phyloP scores from a whole-genome alignment of 2,888 invertebrate genomes.

The Icerya purchasi region DNA sequence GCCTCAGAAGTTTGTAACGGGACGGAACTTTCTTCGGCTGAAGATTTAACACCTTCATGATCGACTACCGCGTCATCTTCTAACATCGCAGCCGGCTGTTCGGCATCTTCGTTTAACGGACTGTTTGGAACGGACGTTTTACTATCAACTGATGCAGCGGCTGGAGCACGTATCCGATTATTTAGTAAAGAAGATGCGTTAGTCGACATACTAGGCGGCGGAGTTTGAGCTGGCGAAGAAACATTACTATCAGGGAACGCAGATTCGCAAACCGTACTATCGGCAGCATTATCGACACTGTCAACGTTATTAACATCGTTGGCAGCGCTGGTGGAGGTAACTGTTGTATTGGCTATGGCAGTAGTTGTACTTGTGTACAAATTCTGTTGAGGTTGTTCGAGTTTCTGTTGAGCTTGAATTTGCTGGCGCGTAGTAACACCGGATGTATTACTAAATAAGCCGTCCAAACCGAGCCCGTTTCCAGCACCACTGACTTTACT shows the following conservation, averaged over 20 bases:
- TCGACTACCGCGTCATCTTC: too few species aligned
- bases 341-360: conserved; percentile 20
- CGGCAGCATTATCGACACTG: conserved; percentile 9
- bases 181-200: neutral
- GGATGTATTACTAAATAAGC: conserved; percentile 30
- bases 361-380: conserved; percentile 14
- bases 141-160: neutral
- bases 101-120: neutral
- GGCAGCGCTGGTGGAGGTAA: conserved; percentile 19
- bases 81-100: too few species aligned
- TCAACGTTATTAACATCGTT: conserved; percentile 19
- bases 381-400: conserved; percentile 18
- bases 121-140: neutral
- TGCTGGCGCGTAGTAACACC: conserved; percentile 53
- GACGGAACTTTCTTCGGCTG: too few species aligned
- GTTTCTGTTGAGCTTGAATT: conserved; percentile 19
- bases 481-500: conserved; percentile 29
- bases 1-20: too few species aligned
- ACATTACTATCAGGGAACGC: conserved; percentile 1
- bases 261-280: conserved; percentile 13
- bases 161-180: neutral
- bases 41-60: too few species aligned
- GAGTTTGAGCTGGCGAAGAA: neutral
- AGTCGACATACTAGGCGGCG: neutral
- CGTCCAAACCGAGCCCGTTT: conserved; percentile 13